These are phyloP conservation scores for Tribolium freemani DNA, from an alignment of 2,888 invertebrate genomes.

Conservation along the genomic window DNA sequence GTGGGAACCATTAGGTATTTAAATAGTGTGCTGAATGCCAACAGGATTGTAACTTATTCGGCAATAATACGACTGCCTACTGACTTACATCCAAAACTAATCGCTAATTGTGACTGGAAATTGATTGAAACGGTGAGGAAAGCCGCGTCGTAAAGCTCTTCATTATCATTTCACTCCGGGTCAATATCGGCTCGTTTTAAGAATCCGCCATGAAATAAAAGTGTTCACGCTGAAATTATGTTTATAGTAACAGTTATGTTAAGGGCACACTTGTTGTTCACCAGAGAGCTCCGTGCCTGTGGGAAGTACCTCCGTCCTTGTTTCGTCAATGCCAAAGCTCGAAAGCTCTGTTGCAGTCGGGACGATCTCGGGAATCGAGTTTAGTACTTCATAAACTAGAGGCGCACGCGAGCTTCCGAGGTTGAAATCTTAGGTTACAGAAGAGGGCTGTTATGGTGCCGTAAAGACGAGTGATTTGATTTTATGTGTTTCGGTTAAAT, in stretches of 20 bases:
- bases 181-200: conserved; percentile 60
- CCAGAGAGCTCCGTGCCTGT: conserved; percentile 62
- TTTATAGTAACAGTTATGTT: conserved; percentile 69
- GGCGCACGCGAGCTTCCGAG: conserved; percentile 68
- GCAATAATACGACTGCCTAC: conserved; percentile 54
- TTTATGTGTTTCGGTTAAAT: conserved; percentile 69
- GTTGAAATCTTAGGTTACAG: conserved; percentile 68
- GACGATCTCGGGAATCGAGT: conserved; percentile 65
- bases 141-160: neutral
- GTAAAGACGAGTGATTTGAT: conserved; percentile 69
- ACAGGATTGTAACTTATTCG: conserved; percentile 55
- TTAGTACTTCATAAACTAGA: conserved; percentile 70
- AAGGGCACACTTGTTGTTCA: conserved; percentile 69
- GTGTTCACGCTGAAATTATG: conserved; percentile 68
- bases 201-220: conserved; percentile 66
- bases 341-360: conserved; percentile 40
- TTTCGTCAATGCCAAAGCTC: conserved; percentile 32
- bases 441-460: conserved; percentile 67
- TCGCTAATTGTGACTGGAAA: neutral
- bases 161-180: conserved; percentile 54
- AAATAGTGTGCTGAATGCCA: conserved; percentile 59
- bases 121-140: neutral
- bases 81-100: conserved; percentile 45
- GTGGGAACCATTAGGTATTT: conserved; percentile 60
- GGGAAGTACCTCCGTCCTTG: conserved; percentile 56